Evolutionary conservation across 2,888 invertebrate genomes (phyloP).

Genomic region (Lumbricus terrestris): DNA sequence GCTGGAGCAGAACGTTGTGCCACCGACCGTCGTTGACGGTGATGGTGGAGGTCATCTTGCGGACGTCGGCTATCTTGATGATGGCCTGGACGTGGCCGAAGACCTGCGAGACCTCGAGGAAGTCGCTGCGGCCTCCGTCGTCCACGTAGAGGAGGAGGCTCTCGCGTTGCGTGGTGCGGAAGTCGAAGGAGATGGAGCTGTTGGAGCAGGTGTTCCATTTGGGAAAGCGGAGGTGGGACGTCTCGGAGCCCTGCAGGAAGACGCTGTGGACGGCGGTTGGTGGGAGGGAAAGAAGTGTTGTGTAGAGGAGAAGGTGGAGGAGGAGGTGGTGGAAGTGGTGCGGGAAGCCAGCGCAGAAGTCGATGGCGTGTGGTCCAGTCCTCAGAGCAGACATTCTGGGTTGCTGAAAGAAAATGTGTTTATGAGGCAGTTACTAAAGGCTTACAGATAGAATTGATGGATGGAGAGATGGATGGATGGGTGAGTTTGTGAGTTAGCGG

Average conservation of each 20-base stretch:
- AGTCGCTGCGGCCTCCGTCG: constrained; percentile 85
- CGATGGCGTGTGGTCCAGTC: not conserved
- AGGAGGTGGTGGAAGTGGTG: no score
- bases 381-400: not conserved
- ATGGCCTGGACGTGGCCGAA: constrained; percentile 69
- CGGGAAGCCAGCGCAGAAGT: not conserved
- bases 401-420: no score
- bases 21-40: constrained; percentile 82
- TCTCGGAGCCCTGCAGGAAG: constrained; percentile 41
- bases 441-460: no score
- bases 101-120: constrained; percentile 73
- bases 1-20: constrained; percentile 80
- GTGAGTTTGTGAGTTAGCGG: no score
- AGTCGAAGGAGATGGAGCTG: constrained; percentile 52
- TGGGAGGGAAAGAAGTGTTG: not conserved
- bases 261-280: not conserved
- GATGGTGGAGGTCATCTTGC: constrained; percentile 35
- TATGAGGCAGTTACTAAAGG: no score
- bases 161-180: constrained; percentile 43
- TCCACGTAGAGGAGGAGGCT: constrained; percentile 88
- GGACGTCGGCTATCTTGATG: constrained; percentile 51
- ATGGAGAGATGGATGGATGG: no score
- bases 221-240: constrained; percentile 50
- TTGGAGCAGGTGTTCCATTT: constrained; percentile 55
- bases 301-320: not conserved